Evolutionary conservation across 2,113 vertebrate genomes (phyloP).

Genomic region (Protobothrops mucrosquamatus): DNA sequence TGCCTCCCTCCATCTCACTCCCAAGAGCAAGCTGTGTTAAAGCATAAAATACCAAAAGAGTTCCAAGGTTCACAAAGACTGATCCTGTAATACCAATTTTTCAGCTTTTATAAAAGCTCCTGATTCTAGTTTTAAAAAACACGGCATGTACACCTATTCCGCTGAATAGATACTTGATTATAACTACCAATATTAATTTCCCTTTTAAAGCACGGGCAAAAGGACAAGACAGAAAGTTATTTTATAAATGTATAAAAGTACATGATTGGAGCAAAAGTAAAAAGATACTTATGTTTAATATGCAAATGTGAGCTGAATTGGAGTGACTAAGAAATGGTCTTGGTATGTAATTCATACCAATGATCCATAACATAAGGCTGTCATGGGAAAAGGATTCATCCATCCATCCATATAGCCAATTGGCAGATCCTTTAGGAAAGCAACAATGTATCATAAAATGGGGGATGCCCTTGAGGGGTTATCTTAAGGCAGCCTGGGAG

Average conservation of each 20-base stretch:
- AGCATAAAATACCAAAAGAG: not conserved
- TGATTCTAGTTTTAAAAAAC: not conserved
- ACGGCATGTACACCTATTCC: not conserved
- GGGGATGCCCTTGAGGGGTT: not conserved
- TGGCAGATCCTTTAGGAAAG: not conserved
- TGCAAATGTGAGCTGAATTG: not conserved
- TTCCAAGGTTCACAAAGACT: not conserved
- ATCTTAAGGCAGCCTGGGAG: not conserved
- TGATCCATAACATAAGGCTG: not conserved
- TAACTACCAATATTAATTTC: not conserved
- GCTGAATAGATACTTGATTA: not conserved
- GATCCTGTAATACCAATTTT: not conserved
- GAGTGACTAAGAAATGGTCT: not conserved
- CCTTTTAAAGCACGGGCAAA: not conserved
- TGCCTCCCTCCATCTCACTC: not conserved
- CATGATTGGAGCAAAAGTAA: not conserved
- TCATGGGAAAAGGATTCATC: not conserved
- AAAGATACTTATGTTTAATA: not conserved
- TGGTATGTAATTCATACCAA: not conserved
- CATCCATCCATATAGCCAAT: not conserved
- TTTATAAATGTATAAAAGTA: not conserved
- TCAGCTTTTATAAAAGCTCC: not conserved
- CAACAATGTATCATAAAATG: not conserved
- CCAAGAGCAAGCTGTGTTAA: not conserved
- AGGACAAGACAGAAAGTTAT: not conserved